These are phyloP conservation scores for Pandemis heparana DNA, from an alignment of 2,888 invertebrate genomes.

Conservation along the genomic window DNA sequence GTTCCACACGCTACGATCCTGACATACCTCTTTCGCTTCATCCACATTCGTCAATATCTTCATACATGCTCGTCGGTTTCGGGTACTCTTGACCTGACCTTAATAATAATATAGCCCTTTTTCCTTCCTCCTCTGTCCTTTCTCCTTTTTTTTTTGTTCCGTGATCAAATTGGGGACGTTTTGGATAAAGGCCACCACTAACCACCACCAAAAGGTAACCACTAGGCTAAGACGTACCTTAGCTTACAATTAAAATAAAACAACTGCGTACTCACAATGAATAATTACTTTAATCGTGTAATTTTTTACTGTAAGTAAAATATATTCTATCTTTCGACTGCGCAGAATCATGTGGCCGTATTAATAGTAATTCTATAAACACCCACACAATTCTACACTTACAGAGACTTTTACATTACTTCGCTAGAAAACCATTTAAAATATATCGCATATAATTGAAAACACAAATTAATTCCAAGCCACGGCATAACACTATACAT, in stretches of 20 bases:
- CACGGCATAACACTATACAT: neutral
- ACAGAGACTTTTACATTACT: constrained; percentile 28
- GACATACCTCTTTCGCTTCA: too few relatives aligned
- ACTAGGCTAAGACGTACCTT: too few relatives aligned
- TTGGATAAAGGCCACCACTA: too few relatives aligned
- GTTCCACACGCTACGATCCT: too few relatives aligned
- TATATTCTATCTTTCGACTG: constrained; percentile 39
- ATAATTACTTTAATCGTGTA: constrained; percentile 40
- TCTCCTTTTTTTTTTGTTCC: too few relatives aligned
- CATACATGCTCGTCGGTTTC: too few relatives aligned
- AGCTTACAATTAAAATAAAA: constrained; percentile 37
- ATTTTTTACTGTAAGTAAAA: constrained; percentile 44
- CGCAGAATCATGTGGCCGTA: constrained; percentile 7
- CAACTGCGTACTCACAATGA: constrained; percentile 39
- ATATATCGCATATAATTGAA: neutral
- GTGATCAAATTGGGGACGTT: too few relatives aligned
- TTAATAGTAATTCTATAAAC: neutral
- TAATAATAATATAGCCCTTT: too few relatives aligned
- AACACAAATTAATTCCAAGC: neutral
- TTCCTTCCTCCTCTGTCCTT: too few relatives aligned
- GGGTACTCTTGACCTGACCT: too few relatives aligned
- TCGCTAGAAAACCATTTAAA: neutral
- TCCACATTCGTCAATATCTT: too few relatives aligned
- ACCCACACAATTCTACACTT: neutral
- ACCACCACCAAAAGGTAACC: too few relatives aligned